Conservation (phyloP, 2,797 vertebrate species). For the Champsocephalus gunnari region DNA sequence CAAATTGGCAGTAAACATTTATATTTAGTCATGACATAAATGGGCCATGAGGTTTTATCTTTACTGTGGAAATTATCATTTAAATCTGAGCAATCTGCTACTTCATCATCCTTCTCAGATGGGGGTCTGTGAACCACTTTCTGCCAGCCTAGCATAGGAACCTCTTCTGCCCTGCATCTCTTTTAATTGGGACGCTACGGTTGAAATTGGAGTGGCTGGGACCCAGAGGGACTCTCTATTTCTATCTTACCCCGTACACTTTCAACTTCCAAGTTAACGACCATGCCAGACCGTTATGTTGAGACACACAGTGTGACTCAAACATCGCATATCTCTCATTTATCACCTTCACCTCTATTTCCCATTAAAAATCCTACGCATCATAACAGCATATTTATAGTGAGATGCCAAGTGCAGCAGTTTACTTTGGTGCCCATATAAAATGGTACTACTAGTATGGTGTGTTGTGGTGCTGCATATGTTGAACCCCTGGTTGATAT, state of each 20-base stretch:
- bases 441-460: constrained; percentile 27
- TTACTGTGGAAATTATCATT: constrained; percentile 50
- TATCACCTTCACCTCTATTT: constrained; percentile 58
- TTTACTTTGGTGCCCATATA: constrained; percentile 18
- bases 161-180: constrained; percentile 68
- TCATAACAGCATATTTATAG: constrained; percentile 12
- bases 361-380: constrained; percentile 55
- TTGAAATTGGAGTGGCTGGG: constrained; percentile 73
- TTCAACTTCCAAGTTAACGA: constrained; percentile 66
- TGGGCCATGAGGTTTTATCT: constrained; percentile 24
- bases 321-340: constrained; percentile 52
- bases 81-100: constrained; percentile 57
- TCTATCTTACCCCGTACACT: constrained; percentile 64
- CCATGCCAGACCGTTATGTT: constrained; percentile 67
- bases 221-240: constrained; percentile 73
- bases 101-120: constrained; percentile 44
- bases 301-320: constrained; percentile 57
- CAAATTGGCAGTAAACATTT: constrained; percentile 4
- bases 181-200: constrained; percentile 80
- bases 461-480: constrained; percentile 36
- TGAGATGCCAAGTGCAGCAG: constrained; percentile 26
- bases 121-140: constrained; percentile 68
- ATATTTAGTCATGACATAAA: constrained; percentile 23
- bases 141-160: constrained; percentile 56
- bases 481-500: constrained; percentile 42